Percentiles rank a stretch among this genome's conserved stretches.
These are phyloP conservation scores for Apantesis nais DNA, from an alignment of 2,888 invertebrate species.

Conservation along the genomic window DNA sequence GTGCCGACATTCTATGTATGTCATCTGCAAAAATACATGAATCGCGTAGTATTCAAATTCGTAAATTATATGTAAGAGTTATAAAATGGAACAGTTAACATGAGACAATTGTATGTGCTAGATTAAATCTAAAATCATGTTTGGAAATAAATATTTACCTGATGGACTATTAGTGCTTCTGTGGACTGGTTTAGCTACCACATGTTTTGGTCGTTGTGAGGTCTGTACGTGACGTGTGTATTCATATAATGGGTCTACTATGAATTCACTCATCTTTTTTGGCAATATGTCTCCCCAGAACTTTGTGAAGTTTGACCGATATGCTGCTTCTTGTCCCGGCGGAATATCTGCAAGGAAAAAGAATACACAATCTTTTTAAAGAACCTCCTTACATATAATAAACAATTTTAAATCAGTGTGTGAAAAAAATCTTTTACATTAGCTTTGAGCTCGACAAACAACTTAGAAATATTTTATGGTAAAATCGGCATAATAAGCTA, in stretches of 20 bases:
- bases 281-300: slow-evolving; percentile 95
- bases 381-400: not conserved
- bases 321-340: slow-evolving; percentile 89
- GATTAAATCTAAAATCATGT: not conserved
- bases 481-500: not conserved
- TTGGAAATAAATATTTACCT: slow-evolving; percentile 19
- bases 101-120: not conserved
- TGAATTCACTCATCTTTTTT: slow-evolving; percentile 87
- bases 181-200: slow-evolving; percentile 64
- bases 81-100: too few relatives aligned
- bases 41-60: not conserved
- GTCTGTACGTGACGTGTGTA: slow-evolving; percentile 60
- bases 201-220: slow-evolving; percentile 39
- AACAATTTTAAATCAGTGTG: not conserved
- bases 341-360: slow-evolving; percentile 87
- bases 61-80: too few relatives aligned
- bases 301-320: slow-evolving; percentile 91
- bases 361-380: not conserved
- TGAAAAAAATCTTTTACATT: not conserved
- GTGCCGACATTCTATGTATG: slow-evolving; percentile 64
- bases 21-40: slow-evolving; percentile 57
- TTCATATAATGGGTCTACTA: slow-evolving; percentile 73
- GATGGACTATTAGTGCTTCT: slow-evolving; percentile 58
- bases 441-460: not conserved
- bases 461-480: too few relatives aligned